Conservation (phyloP, 2,113 vertebrate genomes). For the Pedetes capensis region DNA sequence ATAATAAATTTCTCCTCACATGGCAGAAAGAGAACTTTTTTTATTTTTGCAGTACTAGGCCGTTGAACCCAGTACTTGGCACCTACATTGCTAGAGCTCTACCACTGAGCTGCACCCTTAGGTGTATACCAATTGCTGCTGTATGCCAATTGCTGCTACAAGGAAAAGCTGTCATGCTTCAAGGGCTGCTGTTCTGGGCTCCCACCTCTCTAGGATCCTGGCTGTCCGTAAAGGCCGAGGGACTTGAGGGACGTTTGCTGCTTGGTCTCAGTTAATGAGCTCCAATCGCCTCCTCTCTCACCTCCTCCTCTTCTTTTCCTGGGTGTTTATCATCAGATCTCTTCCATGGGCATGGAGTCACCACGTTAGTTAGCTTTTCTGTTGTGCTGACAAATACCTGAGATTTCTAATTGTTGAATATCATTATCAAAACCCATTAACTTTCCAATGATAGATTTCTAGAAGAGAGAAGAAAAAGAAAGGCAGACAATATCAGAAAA, state of each 20-base stretch:
- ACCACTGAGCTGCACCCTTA: too few relatives aligned
- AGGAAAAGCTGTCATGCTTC: background rate
- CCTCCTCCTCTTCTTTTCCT: background rate
- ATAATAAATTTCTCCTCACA: background rate
- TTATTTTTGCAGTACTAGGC: too few relatives aligned
- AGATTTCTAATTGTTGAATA: background rate
- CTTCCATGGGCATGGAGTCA: background rate
- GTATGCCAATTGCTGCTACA: too few relatives aligned
- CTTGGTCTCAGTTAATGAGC: background rate
- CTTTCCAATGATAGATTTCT: background rate
- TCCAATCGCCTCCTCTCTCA: background rate
- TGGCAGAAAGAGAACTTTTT: background rate
- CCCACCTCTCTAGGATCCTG: background rate
- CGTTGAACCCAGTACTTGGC: too few relatives aligned
- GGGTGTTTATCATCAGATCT: background rate
- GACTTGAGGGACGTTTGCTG: background rate
- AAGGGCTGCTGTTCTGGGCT: background rate
- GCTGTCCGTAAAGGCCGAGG: too few relatives aligned
- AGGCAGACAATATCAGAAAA: accelerated
- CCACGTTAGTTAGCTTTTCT: too few relatives aligned
- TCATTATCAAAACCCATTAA: background rate
- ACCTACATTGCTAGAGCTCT: too few relatives aligned
- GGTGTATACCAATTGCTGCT: too few relatives aligned
- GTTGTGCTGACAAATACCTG: too few relatives aligned
- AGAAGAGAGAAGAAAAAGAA: background rate